phyloP scores from a whole-genome alignment of 2,888 invertebrate species.

The Coenonympha glycerion region DNA sequence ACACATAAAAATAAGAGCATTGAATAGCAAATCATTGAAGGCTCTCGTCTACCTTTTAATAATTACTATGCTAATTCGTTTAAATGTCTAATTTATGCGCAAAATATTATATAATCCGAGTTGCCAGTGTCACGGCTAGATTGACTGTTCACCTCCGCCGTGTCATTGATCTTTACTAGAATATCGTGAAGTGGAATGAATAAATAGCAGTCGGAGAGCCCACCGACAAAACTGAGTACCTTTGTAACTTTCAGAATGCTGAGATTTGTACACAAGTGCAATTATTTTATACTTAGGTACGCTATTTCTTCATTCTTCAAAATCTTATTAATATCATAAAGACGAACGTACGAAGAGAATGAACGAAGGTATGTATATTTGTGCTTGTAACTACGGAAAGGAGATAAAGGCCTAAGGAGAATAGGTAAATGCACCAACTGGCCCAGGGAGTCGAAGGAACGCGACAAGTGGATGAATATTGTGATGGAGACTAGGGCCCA shows the following conservation, averaged over 20 bases:
- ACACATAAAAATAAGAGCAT: slow-evolving; percentile 10
- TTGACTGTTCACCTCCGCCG: slow-evolving; percentile 20
- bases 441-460: too few species aligned
- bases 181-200: neutral
- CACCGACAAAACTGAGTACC: neutral
- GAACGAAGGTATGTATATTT: too few species aligned
- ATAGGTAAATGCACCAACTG: too few species aligned
- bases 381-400: too few species aligned
- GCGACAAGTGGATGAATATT: too few species aligned
- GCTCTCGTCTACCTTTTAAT: slow-evolving; percentile 11
- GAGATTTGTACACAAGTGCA: neutral
- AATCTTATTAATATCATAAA: too few species aligned
- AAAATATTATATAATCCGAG: slow-evolving; percentile 28
- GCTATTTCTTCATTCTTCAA: too few species aligned
- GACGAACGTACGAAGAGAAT: too few species aligned
- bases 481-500: too few species aligned
- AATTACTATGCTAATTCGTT: slow-evolving; percentile 15
- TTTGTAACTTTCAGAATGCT: neutral
- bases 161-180: slow-evolving; percentile 24
- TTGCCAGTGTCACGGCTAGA: slow-evolving; percentile 35
- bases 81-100: slow-evolving; percentile 31
- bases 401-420: too few species aligned
- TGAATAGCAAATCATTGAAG: slow-evolving; percentile 7
- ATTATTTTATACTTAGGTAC: too few species aligned
- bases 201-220: neutral